phyloP scores from a whole-genome alignment of 2,888 invertebrate genomes.

The Platynereis dumerilii region DNA sequence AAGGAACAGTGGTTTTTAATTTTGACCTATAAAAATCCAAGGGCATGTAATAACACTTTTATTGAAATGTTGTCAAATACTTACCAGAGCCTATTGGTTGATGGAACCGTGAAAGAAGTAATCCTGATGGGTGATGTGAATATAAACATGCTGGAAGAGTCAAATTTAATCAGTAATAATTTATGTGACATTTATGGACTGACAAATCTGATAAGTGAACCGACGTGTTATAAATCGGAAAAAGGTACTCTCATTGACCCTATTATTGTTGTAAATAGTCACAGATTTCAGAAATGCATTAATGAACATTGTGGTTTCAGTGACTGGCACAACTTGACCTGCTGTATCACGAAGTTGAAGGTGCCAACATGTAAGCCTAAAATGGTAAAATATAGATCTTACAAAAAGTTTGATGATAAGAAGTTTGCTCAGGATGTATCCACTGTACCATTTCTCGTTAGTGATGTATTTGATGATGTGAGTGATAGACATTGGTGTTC shows the following conservation, averaged over 20 bases:
- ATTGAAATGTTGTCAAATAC: background rate
- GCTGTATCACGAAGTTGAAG: background rate
- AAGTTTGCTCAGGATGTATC: background rate
- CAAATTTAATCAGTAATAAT: background rate
- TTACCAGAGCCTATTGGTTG: background rate
- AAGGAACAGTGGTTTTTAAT: background rate
- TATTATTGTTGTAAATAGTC: background rate
- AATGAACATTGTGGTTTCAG: background rate
- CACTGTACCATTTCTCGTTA: background rate
- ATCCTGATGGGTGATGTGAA: background rate
- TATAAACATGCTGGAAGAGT: background rate
- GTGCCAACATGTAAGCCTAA: background rate
- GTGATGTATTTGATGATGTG: slow-evolving; percentile 5
- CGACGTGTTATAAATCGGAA: background rate
- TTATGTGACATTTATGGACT: background rate
- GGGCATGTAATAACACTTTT: background rate
- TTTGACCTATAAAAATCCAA: background rate
- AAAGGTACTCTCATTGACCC: background rate
- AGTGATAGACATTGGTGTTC: background rate
- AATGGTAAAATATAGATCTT: background rate
- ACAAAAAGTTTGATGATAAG: background rate
- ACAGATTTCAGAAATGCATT: background rate
- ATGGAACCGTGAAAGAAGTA: background rate
- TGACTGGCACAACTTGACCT: slow-evolving; percentile 3
- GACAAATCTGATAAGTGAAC: background rate